These are phyloP conservation scores for Acanthococcus lagerstroemiae DNA, from an alignment of 2,888 invertebrate species.

Conservation along the genomic window DNA sequence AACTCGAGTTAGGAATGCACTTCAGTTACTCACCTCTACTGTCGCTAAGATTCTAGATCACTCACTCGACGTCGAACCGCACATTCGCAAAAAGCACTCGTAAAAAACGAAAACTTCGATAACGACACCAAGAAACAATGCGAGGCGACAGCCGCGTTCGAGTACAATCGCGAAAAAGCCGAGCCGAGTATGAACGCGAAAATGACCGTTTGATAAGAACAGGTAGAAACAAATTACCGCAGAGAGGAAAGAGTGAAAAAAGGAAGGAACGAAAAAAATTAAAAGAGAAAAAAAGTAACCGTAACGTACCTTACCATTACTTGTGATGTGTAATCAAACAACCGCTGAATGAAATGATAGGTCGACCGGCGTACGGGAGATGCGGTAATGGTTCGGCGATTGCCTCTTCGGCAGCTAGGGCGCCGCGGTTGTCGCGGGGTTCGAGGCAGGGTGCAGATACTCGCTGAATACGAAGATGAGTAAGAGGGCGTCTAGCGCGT, in stretches of 20 bases:
- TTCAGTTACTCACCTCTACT: no score
- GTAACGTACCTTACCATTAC: conserved; percentile 18
- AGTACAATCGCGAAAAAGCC: background rate
- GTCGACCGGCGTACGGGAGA: conserved; percentile 7
- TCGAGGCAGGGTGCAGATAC: conserved; percentile 1
- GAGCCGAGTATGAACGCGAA: no score
- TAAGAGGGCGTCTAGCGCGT: conserved; percentile 25
- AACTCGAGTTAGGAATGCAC: no score
- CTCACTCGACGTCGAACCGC: no score
- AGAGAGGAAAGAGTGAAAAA: background rate
- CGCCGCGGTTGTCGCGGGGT: background rate
- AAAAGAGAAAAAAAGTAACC: background rate
- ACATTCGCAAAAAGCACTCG: no score
- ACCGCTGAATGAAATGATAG: conserved; percentile 14
- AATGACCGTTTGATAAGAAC: conserved; percentile 2
- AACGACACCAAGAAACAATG: background rate
- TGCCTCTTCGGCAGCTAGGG: conserved; percentile 3
- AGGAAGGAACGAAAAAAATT: background rate
- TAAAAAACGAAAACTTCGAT: background rate
- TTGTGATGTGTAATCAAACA: conserved; percentile 5
- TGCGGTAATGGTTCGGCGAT: conserved; percentile 6
- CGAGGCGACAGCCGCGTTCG: background rate
- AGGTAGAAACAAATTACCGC: conserved; percentile 1
- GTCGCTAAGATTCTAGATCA: no score
- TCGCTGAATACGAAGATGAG: conserved; percentile 18